Evolutionary conservation across 1,140 invertebrate species (phyloP), one percentile per base, ranked within the genome.

Genomic region (Calephelis virginiensis): DNA sequence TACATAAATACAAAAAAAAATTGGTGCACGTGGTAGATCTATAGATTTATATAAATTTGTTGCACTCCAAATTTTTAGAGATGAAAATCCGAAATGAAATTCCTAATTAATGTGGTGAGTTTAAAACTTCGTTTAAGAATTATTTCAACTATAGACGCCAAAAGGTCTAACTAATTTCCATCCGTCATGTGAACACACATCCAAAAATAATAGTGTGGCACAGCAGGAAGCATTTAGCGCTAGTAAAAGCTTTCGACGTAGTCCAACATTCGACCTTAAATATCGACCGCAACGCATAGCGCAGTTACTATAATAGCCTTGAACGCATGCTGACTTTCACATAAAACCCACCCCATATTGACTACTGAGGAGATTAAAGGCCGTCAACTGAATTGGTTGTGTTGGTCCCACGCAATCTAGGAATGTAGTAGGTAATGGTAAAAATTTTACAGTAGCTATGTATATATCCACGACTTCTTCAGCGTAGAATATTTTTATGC

Each of bases 271-370:
- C 50, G 50, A 68, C 49, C 69, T 48, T 63, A 66, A 64, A 61
- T 80, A 86, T 86, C 81, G 84, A 85, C 77, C 82, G 75, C 67
- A 70, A 75, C 74, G 63, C 70, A 73, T 65, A 68, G 66, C 66
- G 65, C 72, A 64, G 61, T 63, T 11, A 74, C 68, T 68, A 76
- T 64, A 73, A 75, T 73, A 81, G 77, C 83, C 85, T 87, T 87
- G 80, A 67, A 73, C 74, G 68, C 82, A 85, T 74, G 70, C 78
- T 67, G 63, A 66, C 70, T 74, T 83, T 84, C 81, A 80, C 77
- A 82, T 75, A 66, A 72, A 75, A 67, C 67, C 56, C 63, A 63
- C 66, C 66, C 45, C 68, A 71, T 66, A 60, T 63, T 63, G 60
- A 28, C 28, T 65, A 46, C 65, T 64, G 47, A 40, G 12, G 17